Conservation (phyloP, 2,888 invertebrate species). For the Clistopyga incitator region DNA sequence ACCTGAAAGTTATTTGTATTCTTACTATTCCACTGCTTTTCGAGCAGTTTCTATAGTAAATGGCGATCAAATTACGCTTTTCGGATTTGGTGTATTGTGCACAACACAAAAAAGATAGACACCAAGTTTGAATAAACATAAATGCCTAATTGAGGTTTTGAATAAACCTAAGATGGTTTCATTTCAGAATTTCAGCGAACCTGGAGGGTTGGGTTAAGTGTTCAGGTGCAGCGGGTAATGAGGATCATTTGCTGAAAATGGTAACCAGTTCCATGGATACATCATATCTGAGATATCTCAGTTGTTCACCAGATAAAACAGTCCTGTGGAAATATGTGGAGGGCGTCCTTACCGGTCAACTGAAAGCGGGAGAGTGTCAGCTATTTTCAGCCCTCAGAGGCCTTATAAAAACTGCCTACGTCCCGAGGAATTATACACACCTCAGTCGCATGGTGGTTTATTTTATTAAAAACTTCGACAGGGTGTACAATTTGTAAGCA, state of each 20-base stretch:
- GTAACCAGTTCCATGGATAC: conserved; percentile 72
- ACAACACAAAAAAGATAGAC: neutral
- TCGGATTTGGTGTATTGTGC: too few relatives aligned
- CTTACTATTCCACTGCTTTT: too few relatives aligned
- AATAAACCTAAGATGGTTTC: neutral
- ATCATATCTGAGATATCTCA: conserved; percentile 73
- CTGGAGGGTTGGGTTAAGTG: conserved; percentile 84
- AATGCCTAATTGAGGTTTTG: too few relatives aligned
- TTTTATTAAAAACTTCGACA: conserved; percentile 61
- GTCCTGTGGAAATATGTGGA: conserved; percentile 75
- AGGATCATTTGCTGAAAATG: conserved; percentile 41
- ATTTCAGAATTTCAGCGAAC: conserved; percentile 84
- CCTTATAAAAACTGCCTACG: neutral
- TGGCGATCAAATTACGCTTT: too few relatives aligned
- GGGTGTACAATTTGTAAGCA: conserved; percentile 52
- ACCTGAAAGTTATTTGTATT: too few relatives aligned
- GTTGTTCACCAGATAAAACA: conserved; percentile 83
- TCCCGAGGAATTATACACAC: neutral
- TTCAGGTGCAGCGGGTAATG: conserved; percentile 79
- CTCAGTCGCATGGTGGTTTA: conserved; percentile 57
- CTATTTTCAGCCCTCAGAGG: neutral
- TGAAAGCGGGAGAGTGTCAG: neutral
- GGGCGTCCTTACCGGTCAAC: conserved; percentile 13
- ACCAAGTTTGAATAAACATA: neutral
- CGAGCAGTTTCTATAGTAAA: too few relatives aligned